Evolutionary conservation across 2,797 vertebrate species (phyloP), one percentile per base, ranked within the genome.

Genomic region (Scolopax bukidnonensis): DNA sequence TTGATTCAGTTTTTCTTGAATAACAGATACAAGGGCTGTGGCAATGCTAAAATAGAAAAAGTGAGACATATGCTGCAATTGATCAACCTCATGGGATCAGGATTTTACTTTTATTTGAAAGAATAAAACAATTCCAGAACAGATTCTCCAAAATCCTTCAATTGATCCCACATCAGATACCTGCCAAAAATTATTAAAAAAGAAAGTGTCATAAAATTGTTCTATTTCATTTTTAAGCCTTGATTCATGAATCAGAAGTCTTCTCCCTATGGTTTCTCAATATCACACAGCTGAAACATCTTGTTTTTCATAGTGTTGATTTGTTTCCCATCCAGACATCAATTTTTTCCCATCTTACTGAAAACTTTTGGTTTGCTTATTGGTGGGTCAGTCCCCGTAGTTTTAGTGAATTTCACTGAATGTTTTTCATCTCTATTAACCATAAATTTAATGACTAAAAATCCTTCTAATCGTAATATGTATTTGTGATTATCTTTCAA

Each of bases 291-390:
- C 59, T 92, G 85, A 96, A 97, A 81, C 33, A 76, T 94, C 95
- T 97, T 95, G 57, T 85, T 95, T 96, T 95, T 96, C 67, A 48
- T 87, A 80, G 75, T 68, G 89, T 87, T 94, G 77, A 84, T 91
- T 91, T 93, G 53, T 97, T 97, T 97, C 73, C 75, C 47, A 96
- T 96, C 59, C 86, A 93, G 92, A 91, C 67, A 96, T 96, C 74
- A 92, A 93, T 95, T 85, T 24, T 94, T 94, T 96, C 79, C 88
- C 45, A 59, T 96, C 93, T 95, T 94, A 95, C 51, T 92, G 86
- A 96, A 95, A 95, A 69, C 50, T 87, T 95, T 94, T 93, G 76
- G 33, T 95, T 97, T 92, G 21, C 27, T 93, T 96, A 68, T 81
- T 95, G 79, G 82, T 95, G 74, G 69, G 91, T 96, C 81, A 96